These are phyloP conservation scores for Hippocampus mohnikei DNA, from an alignment of 2,113 vertebrate species.

Conservation along the genomic window DNA sequence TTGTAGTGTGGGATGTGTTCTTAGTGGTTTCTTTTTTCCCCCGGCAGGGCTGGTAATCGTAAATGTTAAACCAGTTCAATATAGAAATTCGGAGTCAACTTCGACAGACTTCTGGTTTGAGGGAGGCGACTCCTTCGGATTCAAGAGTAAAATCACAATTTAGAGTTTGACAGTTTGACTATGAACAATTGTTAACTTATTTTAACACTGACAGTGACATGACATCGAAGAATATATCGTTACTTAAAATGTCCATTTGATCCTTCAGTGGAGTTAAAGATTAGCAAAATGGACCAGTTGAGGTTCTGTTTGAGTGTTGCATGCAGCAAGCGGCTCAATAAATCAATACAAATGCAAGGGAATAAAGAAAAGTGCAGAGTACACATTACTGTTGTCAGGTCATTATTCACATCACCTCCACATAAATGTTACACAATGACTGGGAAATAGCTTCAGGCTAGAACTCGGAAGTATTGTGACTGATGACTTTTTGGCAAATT, in stretches of 20 bases:
- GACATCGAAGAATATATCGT: too few relatives aligned
- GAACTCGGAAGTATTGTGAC: constrained; percentile 20
- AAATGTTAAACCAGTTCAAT: neutral
- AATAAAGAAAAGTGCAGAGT: neutral
- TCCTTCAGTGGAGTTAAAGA: neutral
- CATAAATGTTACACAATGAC: constrained; percentile 15
- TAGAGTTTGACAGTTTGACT: too few relatives aligned
- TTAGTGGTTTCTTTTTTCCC: neutral
- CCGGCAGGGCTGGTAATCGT: neutral
- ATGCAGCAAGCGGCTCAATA: neutral
- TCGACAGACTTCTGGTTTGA: too few relatives aligned
- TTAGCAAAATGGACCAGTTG: neutral
- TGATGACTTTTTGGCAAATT: constrained; percentile 26
- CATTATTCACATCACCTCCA: neutral
- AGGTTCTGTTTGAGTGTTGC: neutral
- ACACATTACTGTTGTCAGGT: neutral
- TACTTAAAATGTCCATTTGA: neutral
- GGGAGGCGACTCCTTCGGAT: too few relatives aligned
- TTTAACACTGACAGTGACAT: neutral
- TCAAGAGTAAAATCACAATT: too few relatives aligned
- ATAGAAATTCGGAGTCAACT: neutral
- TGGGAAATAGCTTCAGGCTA: constrained; percentile 30
- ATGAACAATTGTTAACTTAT: neutral
- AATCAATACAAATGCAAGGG: neutral
- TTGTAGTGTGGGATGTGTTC: too few relatives aligned